Conservation (phyloP, 2,797 vertebrate genomes). For the Thalassophryne amazonica region DNA sequence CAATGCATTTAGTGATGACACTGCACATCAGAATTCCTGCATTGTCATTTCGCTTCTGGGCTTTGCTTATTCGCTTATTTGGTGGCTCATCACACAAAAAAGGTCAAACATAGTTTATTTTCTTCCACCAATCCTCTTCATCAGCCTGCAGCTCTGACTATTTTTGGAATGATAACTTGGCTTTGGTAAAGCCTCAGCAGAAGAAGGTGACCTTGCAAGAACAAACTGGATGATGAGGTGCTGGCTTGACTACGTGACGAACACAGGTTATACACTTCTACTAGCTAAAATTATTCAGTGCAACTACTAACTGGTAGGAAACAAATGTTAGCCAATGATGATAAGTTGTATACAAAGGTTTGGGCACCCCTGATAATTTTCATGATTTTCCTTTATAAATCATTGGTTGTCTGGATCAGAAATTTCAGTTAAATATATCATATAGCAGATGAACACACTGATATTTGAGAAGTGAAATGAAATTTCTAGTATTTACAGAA, state of each 20-base stretch:
- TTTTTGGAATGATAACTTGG: slow-evolving; percentile 52
- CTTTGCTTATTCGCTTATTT: slow-evolving; percentile 36
- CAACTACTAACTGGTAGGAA: too few species aligned
- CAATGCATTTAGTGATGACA: slow-evolving; percentile 16
- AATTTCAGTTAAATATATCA: too few species aligned
- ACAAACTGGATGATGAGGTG: slow-evolving; percentile 30
- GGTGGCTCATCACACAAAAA: slow-evolving; percentile 41
- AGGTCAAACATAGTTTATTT: slow-evolving; percentile 33
- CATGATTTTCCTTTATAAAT: too few species aligned
- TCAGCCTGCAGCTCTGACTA: slow-evolving; percentile 43
- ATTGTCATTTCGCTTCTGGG: slow-evolving; percentile 47
- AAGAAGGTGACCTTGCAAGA: slow-evolving; percentile 46
- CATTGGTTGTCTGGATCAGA: too few species aligned
- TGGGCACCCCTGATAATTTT: too few species aligned
- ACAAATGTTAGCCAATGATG: too few species aligned
- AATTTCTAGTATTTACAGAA: too few species aligned
- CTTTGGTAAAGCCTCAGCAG: slow-evolving; percentile 55
- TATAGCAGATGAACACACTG: too few species aligned
- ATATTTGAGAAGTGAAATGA: too few species aligned
- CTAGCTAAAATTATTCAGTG: too few species aligned
- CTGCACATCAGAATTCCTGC: slow-evolving; percentile 27
- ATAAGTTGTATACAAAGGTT: too few species aligned
- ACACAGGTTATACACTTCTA: slow-evolving; percentile 3
- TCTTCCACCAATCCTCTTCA: slow-evolving; percentile 21
- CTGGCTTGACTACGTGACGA: slow-evolving; percentile 19